Conservation (phyloP, 2,888 invertebrate species). For the Trilocha varians region DNA sequence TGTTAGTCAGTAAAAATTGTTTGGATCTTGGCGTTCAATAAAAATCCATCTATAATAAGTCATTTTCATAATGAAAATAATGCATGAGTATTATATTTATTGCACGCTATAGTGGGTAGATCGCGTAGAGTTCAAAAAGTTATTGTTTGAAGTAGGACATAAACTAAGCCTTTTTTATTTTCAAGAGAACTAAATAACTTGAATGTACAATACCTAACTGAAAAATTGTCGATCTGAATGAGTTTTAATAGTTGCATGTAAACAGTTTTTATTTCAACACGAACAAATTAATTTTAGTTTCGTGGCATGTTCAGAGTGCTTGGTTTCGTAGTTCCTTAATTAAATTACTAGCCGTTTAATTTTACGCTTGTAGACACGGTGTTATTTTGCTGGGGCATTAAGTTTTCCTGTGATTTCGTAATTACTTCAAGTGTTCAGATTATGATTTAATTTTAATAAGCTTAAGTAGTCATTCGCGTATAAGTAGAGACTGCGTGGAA, state of each 20-base stretch:
- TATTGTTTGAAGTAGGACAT: too few relatives aligned
- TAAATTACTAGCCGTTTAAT: not conserved
- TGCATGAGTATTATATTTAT: too few relatives aligned
- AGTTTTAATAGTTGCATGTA: not conserved
- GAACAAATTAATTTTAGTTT: conserved; percentile 6
- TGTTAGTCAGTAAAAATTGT: too few relatives aligned
- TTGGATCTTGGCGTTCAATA: too few relatives aligned
- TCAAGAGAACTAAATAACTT: too few relatives aligned
- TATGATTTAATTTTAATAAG: not conserved
- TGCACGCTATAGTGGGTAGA: too few relatives aligned
- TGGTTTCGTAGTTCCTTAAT: conserved; percentile 3
- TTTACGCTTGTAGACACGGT: not conserved
- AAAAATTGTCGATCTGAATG: not conserved
- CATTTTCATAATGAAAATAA: too few relatives aligned
- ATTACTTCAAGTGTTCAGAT: not conserved
- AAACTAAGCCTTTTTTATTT: too few relatives aligned
- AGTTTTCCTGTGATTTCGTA: not conserved
- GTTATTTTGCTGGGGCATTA: not conserved
- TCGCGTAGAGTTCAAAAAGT: too few relatives aligned
- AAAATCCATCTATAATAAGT: too few relatives aligned
- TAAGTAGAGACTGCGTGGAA: too few relatives aligned
- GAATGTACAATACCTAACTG: not conserved
- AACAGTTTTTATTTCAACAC: not conserved
- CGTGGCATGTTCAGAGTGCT: conserved; percentile 1
- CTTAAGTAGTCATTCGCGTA: too few relatives aligned